Conservation (phyloP, 2,113 vertebrate species). For the Panthera leo region DNA sequence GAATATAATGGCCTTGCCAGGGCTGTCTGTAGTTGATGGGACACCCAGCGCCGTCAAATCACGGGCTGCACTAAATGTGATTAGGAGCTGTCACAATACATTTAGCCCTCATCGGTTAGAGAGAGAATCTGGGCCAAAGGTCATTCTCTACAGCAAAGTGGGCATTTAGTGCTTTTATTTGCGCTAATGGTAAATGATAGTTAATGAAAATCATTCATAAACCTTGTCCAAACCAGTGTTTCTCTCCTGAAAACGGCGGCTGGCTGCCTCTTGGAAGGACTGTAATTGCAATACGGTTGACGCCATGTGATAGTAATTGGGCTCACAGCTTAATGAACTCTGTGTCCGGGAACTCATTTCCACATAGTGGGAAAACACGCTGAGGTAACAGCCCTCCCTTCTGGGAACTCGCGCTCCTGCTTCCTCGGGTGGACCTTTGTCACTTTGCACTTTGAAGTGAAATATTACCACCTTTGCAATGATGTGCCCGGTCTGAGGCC, state of each 20-base stretch:
- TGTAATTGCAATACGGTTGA: slow-evolving; percentile 78
- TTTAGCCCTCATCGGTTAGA: slow-evolving; percentile 89
- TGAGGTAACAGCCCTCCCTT: slow-evolving; percentile 75
- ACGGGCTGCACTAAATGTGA: slow-evolving; percentile 81
- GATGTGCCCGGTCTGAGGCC: slow-evolving; percentile 47
- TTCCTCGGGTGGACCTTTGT: slow-evolving; percentile 76
- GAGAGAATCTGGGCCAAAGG: slow-evolving; percentile 82
- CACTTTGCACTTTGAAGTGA: slow-evolving; percentile 77
- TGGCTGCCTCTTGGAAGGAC: slow-evolving; percentile 63
- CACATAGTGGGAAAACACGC: slow-evolving; percentile 76
- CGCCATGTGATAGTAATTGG: slow-evolving; percentile 84
- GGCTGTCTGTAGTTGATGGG: slow-evolving; percentile 61
- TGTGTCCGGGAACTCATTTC: slow-evolving; percentile 80
- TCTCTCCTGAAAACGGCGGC: slow-evolving; percentile 84
- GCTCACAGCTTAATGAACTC: slow-evolving; percentile 87
- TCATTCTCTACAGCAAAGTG: slow-evolving; percentile 84
- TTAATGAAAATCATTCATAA: slow-evolving; percentile 86
- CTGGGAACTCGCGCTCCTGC: slow-evolving; percentile 66
- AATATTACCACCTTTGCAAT: slow-evolving; percentile 64
- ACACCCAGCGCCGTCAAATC: slow-evolving; percentile 65
- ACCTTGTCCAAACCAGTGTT: slow-evolving; percentile 84
- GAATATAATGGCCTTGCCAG: slow-evolving; percentile 67
- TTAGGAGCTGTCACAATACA: slow-evolving; percentile 89
- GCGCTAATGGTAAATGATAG: slow-evolving; percentile 87
- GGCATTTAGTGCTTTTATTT: slow-evolving; percentile 86